Evolutionary conservation across 2,888 invertebrate species (phyloP).

Genomic region (Hypsopygia costalis): DNA sequence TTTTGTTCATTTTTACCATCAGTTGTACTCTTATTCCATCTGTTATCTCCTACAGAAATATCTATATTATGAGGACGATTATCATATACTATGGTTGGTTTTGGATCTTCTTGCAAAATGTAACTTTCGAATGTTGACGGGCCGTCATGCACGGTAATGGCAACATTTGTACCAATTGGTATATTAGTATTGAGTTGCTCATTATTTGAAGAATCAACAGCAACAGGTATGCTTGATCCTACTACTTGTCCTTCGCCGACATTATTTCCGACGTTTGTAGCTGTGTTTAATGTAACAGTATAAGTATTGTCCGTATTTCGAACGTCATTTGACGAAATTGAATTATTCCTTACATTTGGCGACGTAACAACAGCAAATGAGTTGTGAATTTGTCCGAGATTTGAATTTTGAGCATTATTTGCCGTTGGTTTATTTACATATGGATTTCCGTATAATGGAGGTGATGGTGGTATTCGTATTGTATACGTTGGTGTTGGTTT

Average conservation of each 20-base stretch:
- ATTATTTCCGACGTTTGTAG: slow-evolving; percentile 55
- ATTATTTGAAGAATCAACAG: slow-evolving; percentile 42
- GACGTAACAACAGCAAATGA: slow-evolving; percentile 35
- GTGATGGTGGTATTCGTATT: slow-evolving; percentile 52
- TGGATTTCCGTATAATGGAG: slow-evolving; percentile 27
- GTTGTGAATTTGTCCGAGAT: slow-evolving; percentile 25
- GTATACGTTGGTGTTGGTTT: slow-evolving; percentile 64
- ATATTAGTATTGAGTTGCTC: slow-evolving; percentile 63
- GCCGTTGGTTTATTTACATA: slow-evolving; percentile 26
- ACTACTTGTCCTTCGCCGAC: slow-evolving; percentile 49
- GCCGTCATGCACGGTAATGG: slow-evolving; percentile 69
- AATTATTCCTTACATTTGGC: slow-evolving; percentile 42
- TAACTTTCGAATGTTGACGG: slow-evolving; percentile 47
- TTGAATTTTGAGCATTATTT: slow-evolving; percentile 18
- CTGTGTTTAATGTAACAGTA: slow-evolving; percentile 60
- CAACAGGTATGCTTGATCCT: slow-evolving; percentile 60
- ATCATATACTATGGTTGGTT: slow-evolving; percentile 36
- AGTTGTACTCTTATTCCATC: slow-evolving; percentile 57
- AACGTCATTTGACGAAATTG: slow-evolving; percentile 33
- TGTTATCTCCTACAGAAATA: slow-evolving; percentile 47
- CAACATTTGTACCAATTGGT: slow-evolving; percentile 73
- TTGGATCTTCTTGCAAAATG: slow-evolving; percentile 43
- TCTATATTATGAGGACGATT: slow-evolving; percentile 32
- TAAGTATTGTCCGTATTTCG: slow-evolving; percentile 51
- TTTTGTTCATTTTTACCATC: slow-evolving; percentile 17